phyloP scores from a whole-genome alignment of 2,797 vertebrate genomes.

The Thripadectes ignobilis region DNA sequence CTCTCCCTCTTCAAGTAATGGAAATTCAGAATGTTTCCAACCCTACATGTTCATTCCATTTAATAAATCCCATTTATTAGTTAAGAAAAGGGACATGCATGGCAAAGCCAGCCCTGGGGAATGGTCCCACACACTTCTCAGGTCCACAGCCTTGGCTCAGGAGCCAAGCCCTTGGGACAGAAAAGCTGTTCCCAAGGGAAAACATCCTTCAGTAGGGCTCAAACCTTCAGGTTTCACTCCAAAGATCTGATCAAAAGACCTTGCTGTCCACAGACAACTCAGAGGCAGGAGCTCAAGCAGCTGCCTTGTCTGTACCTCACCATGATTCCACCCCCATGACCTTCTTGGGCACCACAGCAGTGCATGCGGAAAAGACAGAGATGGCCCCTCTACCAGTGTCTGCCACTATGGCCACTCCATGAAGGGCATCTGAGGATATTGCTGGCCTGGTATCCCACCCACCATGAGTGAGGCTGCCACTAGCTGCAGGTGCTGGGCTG shows the following conservation, averaged over 20 bases:
- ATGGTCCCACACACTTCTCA: rapidly evolving
- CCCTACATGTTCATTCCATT: rapidly evolving
- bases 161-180: background rate
- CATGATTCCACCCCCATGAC: rapidly evolving
- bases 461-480: rapidly evolving
- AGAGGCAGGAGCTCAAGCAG: rapidly evolving
- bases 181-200: background rate
- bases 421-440: background rate
- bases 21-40: background rate
- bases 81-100: rapidly evolving
- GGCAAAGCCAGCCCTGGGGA: background rate
- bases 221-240: background rate
- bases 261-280: rapidly evolving
- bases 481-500: no score
- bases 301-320: background rate
- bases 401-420: rapidly evolving
- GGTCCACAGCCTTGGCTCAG: background rate
- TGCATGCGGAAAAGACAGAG: background rate
- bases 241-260: background rate
- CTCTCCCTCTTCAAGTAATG: background rate
- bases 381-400: rapidly evolving
- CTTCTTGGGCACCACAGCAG: rapidly evolving
- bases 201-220: background rate
- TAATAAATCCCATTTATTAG: background rate
- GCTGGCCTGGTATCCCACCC: rapidly evolving